Conservation (phyloP, 2,113 vertebrate genomes). For the Hippoglossus stenolepis region DNA sequence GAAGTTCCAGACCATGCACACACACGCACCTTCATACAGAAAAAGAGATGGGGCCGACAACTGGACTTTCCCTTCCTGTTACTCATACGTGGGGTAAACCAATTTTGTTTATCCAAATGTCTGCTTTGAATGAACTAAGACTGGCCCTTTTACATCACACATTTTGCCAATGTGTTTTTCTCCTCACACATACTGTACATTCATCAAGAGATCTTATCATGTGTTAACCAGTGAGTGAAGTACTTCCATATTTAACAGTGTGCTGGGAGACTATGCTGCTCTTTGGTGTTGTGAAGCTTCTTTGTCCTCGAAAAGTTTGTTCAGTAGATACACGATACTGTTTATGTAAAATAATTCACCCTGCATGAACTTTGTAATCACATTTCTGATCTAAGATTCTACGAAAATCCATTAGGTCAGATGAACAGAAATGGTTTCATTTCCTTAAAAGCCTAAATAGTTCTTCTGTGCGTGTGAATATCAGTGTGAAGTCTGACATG, state of each 20-base stretch:
- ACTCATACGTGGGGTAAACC: slow-evolving; percentile 17
- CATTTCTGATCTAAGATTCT: not conserved
- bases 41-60: not conserved
- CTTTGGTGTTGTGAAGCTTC: too few species aligned
- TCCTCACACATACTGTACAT: not conserved
- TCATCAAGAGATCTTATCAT: not conserved
- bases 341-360: not conserved
- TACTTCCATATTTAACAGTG: not conserved
- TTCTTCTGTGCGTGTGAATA: not conserved
- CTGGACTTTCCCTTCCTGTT: slow-evolving; percentile 51
- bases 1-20: not conserved
- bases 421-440: slow-evolving; percentile 28
- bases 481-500: too few species aligned
- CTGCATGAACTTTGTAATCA: not conserved
- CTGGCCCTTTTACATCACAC: too few species aligned
- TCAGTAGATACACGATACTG: not conserved
- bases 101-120: slow-evolving; percentile 19
- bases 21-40: not conserved
- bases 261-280: too few species aligned
- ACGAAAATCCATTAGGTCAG: not conserved
- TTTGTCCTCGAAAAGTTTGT: not conserved
- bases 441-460: slow-evolving; percentile 46
- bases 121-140: not conserved
- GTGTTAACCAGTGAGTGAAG: not conserved
- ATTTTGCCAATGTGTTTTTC: too few species aligned